phyloP scores from a whole-genome alignment of 2,797 vertebrate species.

The Epinephelus malabaricus region DNA sequence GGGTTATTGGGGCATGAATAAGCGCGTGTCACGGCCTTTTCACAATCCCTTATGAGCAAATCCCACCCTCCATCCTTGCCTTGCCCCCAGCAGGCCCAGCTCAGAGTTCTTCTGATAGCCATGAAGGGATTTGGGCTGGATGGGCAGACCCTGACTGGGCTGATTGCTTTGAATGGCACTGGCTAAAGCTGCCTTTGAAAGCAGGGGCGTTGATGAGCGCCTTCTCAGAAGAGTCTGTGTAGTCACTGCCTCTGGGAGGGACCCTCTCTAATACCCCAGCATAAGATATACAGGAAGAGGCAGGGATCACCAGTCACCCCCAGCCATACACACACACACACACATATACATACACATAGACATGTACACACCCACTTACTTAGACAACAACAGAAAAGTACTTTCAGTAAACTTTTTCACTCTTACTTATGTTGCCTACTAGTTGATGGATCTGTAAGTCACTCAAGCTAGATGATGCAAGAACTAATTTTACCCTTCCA shows the following conservation, averaged over 20 bases:
- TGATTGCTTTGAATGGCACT: constrained; percentile 87
- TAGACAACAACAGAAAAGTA: constrained; percentile 72
- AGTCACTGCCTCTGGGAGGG: constrained; percentile 86
- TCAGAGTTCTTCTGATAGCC: constrained; percentile 86
- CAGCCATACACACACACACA: constrained; percentile 66
- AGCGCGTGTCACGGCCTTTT: constrained; percentile 88
- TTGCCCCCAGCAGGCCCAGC: constrained; percentile 84
- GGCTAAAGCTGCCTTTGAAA: constrained; percentile 86
- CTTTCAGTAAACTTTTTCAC: constrained; percentile 77
- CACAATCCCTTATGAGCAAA: constrained; percentile 85
- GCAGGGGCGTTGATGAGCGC: constrained; percentile 81
- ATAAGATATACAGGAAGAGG: constrained; percentile 82
- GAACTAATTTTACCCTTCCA: constrained; percentile 30
- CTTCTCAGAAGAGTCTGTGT: constrained; percentile 82
- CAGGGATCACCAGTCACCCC: constrained; percentile 81
- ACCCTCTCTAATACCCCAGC: constrained; percentile 82
- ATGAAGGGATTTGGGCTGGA: constrained; percentile 89
- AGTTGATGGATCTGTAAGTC: constrained; percentile 55
- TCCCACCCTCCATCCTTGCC: constrained; percentile 80
- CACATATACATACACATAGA: constrained; percentile 44
- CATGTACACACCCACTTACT: constrained; percentile 58
- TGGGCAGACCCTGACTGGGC: constrained; percentile 85
- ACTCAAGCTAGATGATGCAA: constrained; percentile 33
- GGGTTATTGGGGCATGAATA: constrained; percentile 86
- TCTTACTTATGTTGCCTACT: constrained; percentile 56